A percentile compares a stretch with the other conserved stretches of the same genome.
Evolutionary conservation across 2,888 invertebrate genomes (phyloP).

Genomic region (Cephus sareptanus): DNA sequence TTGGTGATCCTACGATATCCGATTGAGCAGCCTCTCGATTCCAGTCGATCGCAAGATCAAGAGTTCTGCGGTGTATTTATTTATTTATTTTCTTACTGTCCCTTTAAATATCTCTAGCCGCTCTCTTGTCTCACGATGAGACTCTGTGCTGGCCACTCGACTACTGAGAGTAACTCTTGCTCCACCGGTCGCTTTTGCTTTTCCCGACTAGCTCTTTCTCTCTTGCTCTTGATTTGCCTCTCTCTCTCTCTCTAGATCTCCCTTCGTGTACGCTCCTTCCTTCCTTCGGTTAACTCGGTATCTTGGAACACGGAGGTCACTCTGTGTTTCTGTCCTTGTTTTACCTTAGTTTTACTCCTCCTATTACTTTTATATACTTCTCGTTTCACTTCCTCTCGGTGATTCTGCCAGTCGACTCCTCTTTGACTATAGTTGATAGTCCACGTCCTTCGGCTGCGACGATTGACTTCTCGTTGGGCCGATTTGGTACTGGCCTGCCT

Average conservation of each 20-base stretch:
- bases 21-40: neutral
- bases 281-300: neutral
- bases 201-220: slow-evolving; percentile 20
- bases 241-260: slow-evolving; percentile 21
- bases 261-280: slow-evolving; percentile 6
- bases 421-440: neutral
- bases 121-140: slow-evolving; percentile 5
- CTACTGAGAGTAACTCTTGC: slow-evolving; percentile 3
- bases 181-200: neutral
- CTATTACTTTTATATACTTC: neutral
- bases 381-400: neutral
- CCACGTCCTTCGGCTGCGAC: neutral
- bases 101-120: neutral
- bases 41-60: neutral
- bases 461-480: neutral
- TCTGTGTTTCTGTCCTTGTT: neutral
- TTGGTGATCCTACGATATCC: neutral
- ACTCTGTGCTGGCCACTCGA: slow-evolving; percentile 9
- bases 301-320: neutral
- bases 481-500: neutral
- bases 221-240: slow-evolving; percentile 22
- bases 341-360: neutral
- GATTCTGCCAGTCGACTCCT: neutral
- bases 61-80: neutral
- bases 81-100: neutral